Percentiles rank a stretch among this genome's conserved stretches.
Conservation (phyloP, 2,888 invertebrate species). For the Leuctra nigra region DNA sequence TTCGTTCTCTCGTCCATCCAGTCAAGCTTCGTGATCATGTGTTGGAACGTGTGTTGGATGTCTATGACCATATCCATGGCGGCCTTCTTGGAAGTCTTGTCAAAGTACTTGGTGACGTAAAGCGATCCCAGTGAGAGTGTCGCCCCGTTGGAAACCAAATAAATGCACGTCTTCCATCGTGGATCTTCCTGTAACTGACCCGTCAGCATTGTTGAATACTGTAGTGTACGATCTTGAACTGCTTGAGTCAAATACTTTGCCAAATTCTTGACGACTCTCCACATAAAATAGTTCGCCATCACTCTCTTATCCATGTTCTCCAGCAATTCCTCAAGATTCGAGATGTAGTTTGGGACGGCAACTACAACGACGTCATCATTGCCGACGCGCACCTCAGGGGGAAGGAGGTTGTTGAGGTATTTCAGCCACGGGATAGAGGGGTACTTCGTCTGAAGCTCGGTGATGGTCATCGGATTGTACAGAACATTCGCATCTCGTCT, state of each 20-base stretch:
- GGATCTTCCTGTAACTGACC: conserved; percentile 80
- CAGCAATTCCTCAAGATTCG: conserved; percentile 58
- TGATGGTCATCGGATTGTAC: conserved; percentile 86
- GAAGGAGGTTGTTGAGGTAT: conserved; percentile 76
- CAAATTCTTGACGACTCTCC: conserved; percentile 79
- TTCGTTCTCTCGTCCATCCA: conserved; percentile 91
- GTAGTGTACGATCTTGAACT: conserved; percentile 68
- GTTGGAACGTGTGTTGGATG: conserved; percentile 73
- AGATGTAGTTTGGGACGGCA: conserved; percentile 75
- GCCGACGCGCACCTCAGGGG: conserved; percentile 52
- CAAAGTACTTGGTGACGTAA: conserved; percentile 82
- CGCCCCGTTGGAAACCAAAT: conserved; percentile 66
- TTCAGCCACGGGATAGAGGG: conserved; percentile 73
- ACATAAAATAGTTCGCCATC: conserved; percentile 87
- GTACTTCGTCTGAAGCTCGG: conserved; percentile 65
- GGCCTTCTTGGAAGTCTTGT: conserved; percentile 73
- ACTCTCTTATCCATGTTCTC: conserved; percentile 53
- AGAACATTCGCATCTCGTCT: conserved; percentile 82
- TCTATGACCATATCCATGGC: conserved; percentile 84
- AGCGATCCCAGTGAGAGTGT: conserved; percentile 59
- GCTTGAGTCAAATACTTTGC: conserved; percentile 74
- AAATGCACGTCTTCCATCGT: conserved; percentile 88
- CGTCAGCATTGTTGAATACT: conserved; percentile 72
- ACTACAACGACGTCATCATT: conserved; percentile 74
- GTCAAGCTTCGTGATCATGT: conserved; percentile 68